Evolutionary conservation across 1,140 invertebrate species (phyloP), one percentile per base, ranked within the genome.

Genomic region (Scaptomyza pallida): DNA sequence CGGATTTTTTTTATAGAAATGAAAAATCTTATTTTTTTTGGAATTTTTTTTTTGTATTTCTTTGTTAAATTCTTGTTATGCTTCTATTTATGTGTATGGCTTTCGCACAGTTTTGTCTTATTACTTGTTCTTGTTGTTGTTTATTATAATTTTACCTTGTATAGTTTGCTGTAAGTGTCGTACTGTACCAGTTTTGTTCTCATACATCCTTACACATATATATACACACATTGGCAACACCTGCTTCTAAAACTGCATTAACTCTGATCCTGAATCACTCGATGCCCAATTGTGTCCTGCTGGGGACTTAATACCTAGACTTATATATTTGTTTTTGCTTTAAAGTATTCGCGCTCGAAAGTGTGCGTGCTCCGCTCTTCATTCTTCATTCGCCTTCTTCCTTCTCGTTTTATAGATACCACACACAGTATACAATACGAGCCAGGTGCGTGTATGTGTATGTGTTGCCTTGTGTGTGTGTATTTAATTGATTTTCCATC

Each of bases 131-230:
- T 68, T 64, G 19, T 75, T 61, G 72, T 83, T 81, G 72, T 82
- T n/a, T n/a, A n/a, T n/a, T n/a, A n/a, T n/a, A n/a, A 64, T 76
- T 78, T 85, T 89, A 83, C 81, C 81, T 86, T 86, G 81, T 86
- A 86, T 86, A 86, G 81, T 86, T 86, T 86, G 73, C 81, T 86
- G 81, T 88, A 86, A 86, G 82, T 85, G 82, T 86, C 81, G 82
- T 88, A 71, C 76, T 85, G 76, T 72, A 70, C 73, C 76, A 76
- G 76, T 80, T 81, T 64, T 61, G 5, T 75, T 64, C 52, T 71
- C 26, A 43, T 65, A 64, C 59, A 70, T 16, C 65, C 60, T 68
- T 80, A 26, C 23, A 2, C 6, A 21, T 21, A 4, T 21, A 80
- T 76, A 56, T 71, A 83, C 80, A 83, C 80, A 83, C 75, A 78